A percentile compares a stretch with the other conserved stretches of the same genome.
These are phyloP conservation scores for Corella eumyota DNA, from an alignment of 23 tunicate genomes.

Conservation along the genomic window DNA sequence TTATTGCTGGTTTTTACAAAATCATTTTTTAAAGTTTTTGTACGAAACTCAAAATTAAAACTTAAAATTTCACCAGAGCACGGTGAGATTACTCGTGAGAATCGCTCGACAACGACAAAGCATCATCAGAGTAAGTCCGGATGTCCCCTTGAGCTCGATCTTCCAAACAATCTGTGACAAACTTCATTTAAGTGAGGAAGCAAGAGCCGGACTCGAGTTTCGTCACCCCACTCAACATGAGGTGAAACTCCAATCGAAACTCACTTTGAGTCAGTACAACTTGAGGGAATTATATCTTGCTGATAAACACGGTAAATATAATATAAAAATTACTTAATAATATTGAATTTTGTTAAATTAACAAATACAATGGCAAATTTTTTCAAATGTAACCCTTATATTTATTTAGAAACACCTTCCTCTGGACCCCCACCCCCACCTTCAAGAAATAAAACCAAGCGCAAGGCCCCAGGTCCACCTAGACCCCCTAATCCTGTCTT, in stretches of 20 bases:
- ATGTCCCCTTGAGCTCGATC: background rate
- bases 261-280: constrained; percentile 8
- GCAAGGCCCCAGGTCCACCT: no score
- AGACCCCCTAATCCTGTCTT: no score
- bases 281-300: constrained; percentile 4
- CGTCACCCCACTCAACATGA: constrained; percentile 4
- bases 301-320: constrained; percentile 12
- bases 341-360: no score
- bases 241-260: background rate
- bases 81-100: constrained; percentile 12
- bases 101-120: constrained; percentile 6
- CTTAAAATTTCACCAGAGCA: constrained; percentile 10
- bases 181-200: background rate
- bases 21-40: no score
- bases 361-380: no score
- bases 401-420: no score
- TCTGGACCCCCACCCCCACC: no score
- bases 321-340: no score
- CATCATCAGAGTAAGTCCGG: constrained; percentile 8
- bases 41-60: no score
- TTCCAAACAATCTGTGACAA: constrained; percentile 5
- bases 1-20: no score
- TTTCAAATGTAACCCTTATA: no score
- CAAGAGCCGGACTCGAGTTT: background rate
- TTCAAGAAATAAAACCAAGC: no score